phyloP scores from a whole-genome alignment of 2,888 invertebrate genomes.

The Dicyrtoma fusca region DNA sequence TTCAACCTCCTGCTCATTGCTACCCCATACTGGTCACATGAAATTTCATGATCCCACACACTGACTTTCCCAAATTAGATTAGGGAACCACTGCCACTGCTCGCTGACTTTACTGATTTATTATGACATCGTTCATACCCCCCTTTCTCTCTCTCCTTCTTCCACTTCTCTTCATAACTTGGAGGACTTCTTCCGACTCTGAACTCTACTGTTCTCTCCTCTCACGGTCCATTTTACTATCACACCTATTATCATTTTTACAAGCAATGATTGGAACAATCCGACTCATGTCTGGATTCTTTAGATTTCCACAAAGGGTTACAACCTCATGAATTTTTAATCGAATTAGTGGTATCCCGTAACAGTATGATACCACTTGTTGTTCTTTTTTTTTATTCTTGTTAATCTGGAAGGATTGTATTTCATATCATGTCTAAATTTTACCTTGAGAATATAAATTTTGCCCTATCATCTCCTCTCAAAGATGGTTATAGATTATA shows the following conservation, averaged over 20 bases:
- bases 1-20: conserved; percentile 33
- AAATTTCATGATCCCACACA: conserved; percentile 58
- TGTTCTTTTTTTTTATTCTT: conserved; percentile 23
- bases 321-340: conserved; percentile 55
- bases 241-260: conserved; percentile 34
- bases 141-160: conserved; percentile 44
- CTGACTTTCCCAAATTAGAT: conserved; percentile 58
- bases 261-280: conserved; percentile 28
- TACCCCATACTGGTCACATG: conserved; percentile 52
- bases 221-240: conserved; percentile 22
- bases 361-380: conserved; percentile 37
- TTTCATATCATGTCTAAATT: conserved; percentile 35
- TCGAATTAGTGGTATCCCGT: conserved; percentile 48
- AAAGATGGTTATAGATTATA: neutral
- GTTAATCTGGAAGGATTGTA: conserved; percentile 29
- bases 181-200: conserved; percentile 14
- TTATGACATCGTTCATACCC: conserved; percentile 56
- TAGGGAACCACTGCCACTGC: conserved; percentile 56
- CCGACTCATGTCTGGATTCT: conserved; percentile 26
- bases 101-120: conserved; percentile 55
- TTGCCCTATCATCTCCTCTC: conserved; percentile 20
- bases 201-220: conserved; percentile 13
- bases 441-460: conserved; percentile 30
- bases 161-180: conserved; percentile 1
- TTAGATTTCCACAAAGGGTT: conserved; percentile 31